phyloP scores from a whole-genome alignment of 2,113 vertebrate genomes.

The Hippocampus zosterae region DNA sequence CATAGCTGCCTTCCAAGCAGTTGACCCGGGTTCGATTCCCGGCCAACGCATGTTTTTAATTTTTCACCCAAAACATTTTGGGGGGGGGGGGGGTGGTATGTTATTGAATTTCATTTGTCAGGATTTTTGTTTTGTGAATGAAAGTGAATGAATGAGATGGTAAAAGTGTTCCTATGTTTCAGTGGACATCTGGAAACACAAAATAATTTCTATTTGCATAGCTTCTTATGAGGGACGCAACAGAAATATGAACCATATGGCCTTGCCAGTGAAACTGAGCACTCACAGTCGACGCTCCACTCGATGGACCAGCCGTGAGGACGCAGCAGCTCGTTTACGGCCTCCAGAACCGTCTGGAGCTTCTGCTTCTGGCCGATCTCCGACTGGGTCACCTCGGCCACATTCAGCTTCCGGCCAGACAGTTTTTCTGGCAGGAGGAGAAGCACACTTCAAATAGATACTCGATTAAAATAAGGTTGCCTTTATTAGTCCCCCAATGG shows the following conservation, averaged over 20 bases:
- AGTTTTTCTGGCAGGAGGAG: slow-evolving; percentile 78
- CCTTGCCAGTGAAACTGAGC: not conserved
- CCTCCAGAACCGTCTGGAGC: slow-evolving; percentile 88
- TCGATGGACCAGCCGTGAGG: slow-evolving; percentile 85
- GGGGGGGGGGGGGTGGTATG: too few species aligned
- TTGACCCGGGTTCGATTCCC: slow-evolving; percentile 77
- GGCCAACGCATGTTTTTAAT: slow-evolving; percentile 53
- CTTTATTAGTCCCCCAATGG: too few species aligned
- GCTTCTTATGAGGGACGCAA: too few species aligned
- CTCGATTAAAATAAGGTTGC: not conserved
- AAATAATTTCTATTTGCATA: too few species aligned
- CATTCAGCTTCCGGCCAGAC: slow-evolving; percentile 83
- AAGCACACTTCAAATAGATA: not conserved
- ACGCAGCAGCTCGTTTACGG: slow-evolving; percentile 82
- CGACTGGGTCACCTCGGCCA: slow-evolving; percentile 94
- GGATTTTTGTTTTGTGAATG: not conserved
- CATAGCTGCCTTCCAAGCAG: slow-evolving; percentile 79
- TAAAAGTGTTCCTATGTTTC: too few species aligned
- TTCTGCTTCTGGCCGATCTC: slow-evolving; percentile 96
- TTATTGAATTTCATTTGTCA: not conserved
- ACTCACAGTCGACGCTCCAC: slow-evolving; percentile 88
- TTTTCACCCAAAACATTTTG: too few species aligned
- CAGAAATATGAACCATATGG: too few species aligned
- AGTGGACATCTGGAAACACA: too few species aligned
- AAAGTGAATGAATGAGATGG: not conserved